Conservation (phyloP, 2,888 invertebrate species). For the Phymatocera aterrima region DNA sequence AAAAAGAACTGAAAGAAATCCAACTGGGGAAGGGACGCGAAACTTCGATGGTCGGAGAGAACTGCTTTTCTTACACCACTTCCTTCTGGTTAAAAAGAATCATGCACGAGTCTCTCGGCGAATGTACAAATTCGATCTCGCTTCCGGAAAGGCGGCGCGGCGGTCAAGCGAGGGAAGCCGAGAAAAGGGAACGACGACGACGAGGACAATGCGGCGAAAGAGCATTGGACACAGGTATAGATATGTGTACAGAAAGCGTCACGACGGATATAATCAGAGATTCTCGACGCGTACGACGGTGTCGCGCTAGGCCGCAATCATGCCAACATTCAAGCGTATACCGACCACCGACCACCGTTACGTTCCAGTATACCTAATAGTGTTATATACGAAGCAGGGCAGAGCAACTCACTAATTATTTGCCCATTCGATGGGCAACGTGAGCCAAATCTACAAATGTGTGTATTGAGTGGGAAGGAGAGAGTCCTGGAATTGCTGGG, state of each 20-base stretch:
- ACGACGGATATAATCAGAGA: conserved; percentile 64
- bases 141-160: background rate
- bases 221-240: conserved; percentile 1
- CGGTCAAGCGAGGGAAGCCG: background rate
- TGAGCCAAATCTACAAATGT: conserved; percentile 73
- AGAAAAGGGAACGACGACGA: background rate
- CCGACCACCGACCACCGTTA: conserved; percentile 28
- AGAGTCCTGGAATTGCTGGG: background rate
- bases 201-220: conserved; percentile 1
- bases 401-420: conserved; percentile 71
- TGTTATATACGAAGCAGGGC: conserved; percentile 48
- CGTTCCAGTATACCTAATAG: conserved; percentile 18
- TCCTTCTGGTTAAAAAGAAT: background rate
- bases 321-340: conserved; percentile 68
- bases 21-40: background rate
- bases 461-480: background rate
- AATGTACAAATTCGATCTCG: conserved; percentile 1
- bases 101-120: background rate
- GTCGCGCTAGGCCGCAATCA: conserved; percentile 71
- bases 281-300: conserved; percentile 66
- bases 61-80: background rate
- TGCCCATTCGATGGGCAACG: conserved; percentile 72
- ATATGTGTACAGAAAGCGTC: background rate
- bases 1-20: background rate
- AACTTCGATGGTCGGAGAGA: background rate